Percentiles rank a stretch among this genome's conserved stretches.
Conservation (phyloP, 1,140 invertebrate species). For the Idris sp. region DNA sequence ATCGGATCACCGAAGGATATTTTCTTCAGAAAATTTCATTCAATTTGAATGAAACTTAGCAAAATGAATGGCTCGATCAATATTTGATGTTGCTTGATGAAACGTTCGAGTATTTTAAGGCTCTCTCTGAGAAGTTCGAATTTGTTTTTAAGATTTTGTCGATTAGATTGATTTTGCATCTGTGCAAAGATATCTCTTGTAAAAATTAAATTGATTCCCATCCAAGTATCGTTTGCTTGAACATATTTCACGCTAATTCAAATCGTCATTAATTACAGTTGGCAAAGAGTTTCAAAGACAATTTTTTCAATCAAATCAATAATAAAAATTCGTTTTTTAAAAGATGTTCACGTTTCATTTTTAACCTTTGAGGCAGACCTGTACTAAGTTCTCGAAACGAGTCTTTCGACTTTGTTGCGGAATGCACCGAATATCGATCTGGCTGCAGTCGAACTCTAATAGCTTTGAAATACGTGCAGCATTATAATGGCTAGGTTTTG, state of each 20-base stretch:
- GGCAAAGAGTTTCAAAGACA: too few relatives aligned
- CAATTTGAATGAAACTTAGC: conserved; percentile 28
- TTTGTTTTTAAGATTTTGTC: conserved; percentile 37
- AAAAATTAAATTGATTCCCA: conserved; percentile 6
- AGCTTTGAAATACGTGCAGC: conserved; percentile 64
- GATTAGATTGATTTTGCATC: conserved; percentile 37
- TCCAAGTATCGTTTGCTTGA: conserved; percentile 4
- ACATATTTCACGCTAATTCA: too few relatives aligned
- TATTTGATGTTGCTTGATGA: conserved; percentile 51
- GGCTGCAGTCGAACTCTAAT: conserved; percentile 67
- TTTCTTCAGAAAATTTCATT: conserved; percentile 49
- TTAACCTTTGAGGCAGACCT: conserved; percentile 20
- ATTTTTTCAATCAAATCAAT: too few relatives aligned
- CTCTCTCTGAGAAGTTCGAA: conserved; percentile 14
- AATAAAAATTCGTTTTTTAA: too few relatives aligned
- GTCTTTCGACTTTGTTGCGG: conserved; percentile 66
- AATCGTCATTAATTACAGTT: too few relatives aligned
- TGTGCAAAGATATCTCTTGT: conserved; percentile 1
- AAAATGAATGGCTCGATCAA: conserved; percentile 44
- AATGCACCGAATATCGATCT: conserved; percentile 69
- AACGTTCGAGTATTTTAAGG: conserved; percentile 37
- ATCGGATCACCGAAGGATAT: conserved; percentile 33
- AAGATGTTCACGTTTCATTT: too few relatives aligned
- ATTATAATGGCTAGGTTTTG: conserved; percentile 49
- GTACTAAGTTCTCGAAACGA: conserved; percentile 8